These are phyloP conservation scores for Lobophora halterata DNA, from an alignment of 2,888 invertebrate species.

Conservation along the genomic window DNA sequence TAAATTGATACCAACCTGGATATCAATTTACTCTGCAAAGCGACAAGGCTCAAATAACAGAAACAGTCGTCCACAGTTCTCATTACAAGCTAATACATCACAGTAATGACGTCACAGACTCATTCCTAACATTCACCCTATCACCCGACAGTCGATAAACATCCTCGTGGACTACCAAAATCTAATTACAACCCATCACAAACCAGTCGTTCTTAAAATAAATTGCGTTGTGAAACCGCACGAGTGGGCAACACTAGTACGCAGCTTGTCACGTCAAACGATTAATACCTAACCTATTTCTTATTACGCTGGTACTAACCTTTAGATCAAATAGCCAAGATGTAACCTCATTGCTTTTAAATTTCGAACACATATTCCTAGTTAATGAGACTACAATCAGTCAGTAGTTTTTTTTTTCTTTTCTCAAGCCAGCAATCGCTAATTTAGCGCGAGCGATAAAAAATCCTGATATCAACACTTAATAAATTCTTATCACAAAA, in stretches of 20 bases:
- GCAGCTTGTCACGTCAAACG: constrained; percentile 8
- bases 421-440: too few species aligned
- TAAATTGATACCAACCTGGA: too few species aligned
- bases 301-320: too few species aligned
- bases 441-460: too few species aligned
- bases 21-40: constrained; percentile 6
- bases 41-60: constrained; percentile 5
- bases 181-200: constrained; percentile 13
- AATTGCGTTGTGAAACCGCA: constrained; percentile 9
- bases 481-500: too few species aligned
- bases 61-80: constrained; percentile 7
- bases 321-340: too few species aligned
- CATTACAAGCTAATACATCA: constrained; percentile 18
- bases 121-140: constrained; percentile 8
- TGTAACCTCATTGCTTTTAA: too few species aligned
- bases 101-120: constrained; percentile 16
- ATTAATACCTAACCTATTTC: too few species aligned
- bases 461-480: too few species aligned
- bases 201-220: constrained; percentile 8
- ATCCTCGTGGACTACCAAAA: constrained; percentile 10
- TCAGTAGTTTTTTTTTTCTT: too few species aligned
- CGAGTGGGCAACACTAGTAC: constrained; percentile 7
- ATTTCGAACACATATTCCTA: too few species aligned
- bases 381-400: too few species aligned
- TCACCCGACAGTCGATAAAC: constrained; percentile 8